Base-by-base conservation (phyloP, 2,113 vertebrate genomes). In the Caranx ignobilis region DNA sequence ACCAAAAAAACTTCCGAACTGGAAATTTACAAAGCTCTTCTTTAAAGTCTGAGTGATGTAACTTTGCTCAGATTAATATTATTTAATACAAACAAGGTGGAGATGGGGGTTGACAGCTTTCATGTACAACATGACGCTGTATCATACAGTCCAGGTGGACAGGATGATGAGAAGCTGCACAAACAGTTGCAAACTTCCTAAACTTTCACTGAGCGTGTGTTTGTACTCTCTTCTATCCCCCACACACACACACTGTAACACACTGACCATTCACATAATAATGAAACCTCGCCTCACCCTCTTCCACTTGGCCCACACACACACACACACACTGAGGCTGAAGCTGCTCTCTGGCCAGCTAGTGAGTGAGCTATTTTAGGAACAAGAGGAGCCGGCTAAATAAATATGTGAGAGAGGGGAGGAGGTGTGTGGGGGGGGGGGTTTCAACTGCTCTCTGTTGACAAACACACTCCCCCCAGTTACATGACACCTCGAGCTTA, bases 291-390 rank as follows among this genome's bases (percentile, higher is more conserved):
- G 6, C 57, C 35, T 69, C 75, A 71, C 37, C 77, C 70, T 19
- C n/a, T 32, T 78, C 56, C 66, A 67, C 82, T 82, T 69, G 75
- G 67, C 73, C 45, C 43, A 34, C 19, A 55, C 68, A 73, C 56
- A 47, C 50, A 41, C 52, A 16, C 21, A 59, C 59, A 71, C 72
- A 65, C 68, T 19, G 2, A 55, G 60, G 41, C 3, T 11, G 55
- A 61, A 54, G 41, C 66, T 61, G 21, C 34, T 87, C 72, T 64
- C 79, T 45, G 75, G 69, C 56, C 73, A 60, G 71, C 26, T 4
- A 48, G 77, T 62, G 71, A 68, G 66, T 19, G 48, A 26, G 52
- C 87, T 93, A 93, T 93, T 93, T 91, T 84, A 71, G 75, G 91
- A 73, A 64, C 68, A 70, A 48, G 75, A 71, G 34, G 55, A 69